Conservation (phyloP, 2,113 vertebrate species). For the Trachemys scripta region DNA sequence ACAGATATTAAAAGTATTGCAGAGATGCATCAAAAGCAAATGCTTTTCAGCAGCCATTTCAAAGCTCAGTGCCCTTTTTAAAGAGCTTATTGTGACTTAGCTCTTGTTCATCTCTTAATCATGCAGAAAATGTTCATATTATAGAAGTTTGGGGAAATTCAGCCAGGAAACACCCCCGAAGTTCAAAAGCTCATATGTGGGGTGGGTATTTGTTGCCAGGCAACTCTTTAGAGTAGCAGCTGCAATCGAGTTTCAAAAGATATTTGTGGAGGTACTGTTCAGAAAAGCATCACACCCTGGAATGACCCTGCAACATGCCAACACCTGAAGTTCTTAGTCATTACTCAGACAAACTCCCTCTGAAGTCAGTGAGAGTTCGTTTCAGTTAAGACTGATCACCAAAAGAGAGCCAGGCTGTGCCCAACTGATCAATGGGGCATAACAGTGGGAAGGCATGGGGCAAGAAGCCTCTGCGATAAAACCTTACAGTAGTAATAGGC, state of each 20-base stretch:
- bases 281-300: background rate
- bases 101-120: constrained; percentile 22
- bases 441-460: background rate
- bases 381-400: background rate
- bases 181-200: background rate
- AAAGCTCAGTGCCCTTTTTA: constrained; percentile 17
- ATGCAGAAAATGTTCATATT: constrained; percentile 21
- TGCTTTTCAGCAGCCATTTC: background rate
- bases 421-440: background rate
- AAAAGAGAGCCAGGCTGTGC: background rate
- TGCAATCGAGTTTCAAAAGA: constrained; percentile 21
- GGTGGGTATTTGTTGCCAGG: constrained; percentile 40
- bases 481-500: background rate
- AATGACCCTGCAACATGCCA: background rate
- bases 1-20: background rate
- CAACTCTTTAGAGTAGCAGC: background rate
- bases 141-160: constrained; percentile 31
- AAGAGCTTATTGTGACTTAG: constrained; percentile 43
- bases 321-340: fast-evolving
- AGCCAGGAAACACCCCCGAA: background rate
- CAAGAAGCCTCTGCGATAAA: background rate
- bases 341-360: fast-evolving
- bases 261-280: constrained; percentile 32
- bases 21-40: background rate
- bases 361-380: background rate